These are phyloP conservation scores for Listronotus oregonensis DNA, from an alignment of 1,140 invertebrate genomes.

Conservation along the genomic window DNA sequence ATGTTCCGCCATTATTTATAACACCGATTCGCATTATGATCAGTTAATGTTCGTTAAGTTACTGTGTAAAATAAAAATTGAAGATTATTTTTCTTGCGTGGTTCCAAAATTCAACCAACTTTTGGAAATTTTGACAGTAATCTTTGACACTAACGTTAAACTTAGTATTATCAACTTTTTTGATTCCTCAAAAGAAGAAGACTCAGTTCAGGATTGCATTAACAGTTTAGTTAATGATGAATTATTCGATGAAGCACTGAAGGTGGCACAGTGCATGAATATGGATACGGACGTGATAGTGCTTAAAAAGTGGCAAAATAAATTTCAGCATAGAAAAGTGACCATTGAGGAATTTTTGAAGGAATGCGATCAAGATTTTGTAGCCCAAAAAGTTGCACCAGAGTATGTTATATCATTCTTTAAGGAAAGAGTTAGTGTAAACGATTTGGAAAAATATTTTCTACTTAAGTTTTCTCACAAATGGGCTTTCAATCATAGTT, in stretches of 20 bases:
- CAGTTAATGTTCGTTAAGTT: slow-evolving; percentile 54
- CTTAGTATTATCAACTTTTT: slow-evolving; percentile 52
- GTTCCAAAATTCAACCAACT: slow-evolving; percentile 60
- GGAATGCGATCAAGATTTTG: slow-evolving; percentile 63
- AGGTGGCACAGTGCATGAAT: slow-evolving; percentile 61
- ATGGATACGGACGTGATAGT: slow-evolving; percentile 60
- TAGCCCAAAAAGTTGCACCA: slow-evolving; percentile 60
- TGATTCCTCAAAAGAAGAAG: slow-evolving; percentile 46
- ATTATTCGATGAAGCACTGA: slow-evolving; percentile 62
- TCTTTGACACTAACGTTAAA: slow-evolving; percentile 54
- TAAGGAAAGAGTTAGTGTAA: slow-evolving; percentile 27
- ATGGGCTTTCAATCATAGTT: slow-evolving; percentile 59
- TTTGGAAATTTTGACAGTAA: slow-evolving; percentile 60
- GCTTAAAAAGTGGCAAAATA: slow-evolving; percentile 59
- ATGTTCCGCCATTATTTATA: slow-evolving; percentile 59
- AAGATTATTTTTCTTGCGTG: slow-evolving; percentile 59
- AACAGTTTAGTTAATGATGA: slow-evolving; percentile 58
- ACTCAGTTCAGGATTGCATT: slow-evolving; percentile 59
- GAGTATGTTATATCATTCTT: slow-evolving; percentile 63
- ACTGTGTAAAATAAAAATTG: slow-evolving; percentile 35
- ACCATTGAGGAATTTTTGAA: slow-evolving; percentile 59
- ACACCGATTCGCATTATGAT: slow-evolving; percentile 61
- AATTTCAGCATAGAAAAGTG: slow-evolving; percentile 50
- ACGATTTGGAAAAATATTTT: slow-evolving; percentile 59
- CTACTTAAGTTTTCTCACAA: slow-evolving; percentile 61